Evolutionary conservation across 2,888 invertebrate species (phyloP).

Genomic region (Conomelus anceps): DNA sequence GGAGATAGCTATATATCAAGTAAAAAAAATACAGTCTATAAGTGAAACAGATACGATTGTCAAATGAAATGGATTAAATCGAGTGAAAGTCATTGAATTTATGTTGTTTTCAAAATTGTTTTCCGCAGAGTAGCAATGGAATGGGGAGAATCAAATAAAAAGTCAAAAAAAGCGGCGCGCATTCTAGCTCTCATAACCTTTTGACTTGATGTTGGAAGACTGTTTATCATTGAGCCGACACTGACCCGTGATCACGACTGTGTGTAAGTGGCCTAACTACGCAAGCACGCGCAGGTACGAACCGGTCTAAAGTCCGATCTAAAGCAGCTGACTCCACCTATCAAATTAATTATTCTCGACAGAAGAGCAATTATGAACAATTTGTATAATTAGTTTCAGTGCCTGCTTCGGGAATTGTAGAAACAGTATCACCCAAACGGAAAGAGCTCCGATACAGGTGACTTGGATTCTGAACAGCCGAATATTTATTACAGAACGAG

Average conservation of each 20-base stretch:
- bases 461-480: conserved; percentile 2
- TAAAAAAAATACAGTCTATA: background rate
- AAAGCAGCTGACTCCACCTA: background rate
- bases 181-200: background rate
- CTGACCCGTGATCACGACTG: background rate
- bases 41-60: background rate
- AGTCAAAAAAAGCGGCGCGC: background rate
- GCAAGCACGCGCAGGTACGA: background rate
- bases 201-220: background rate
- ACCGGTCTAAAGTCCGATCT: background rate
- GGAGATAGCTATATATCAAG: background rate
- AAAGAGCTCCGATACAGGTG: background rate
- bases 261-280: background rate
- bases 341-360: background rate
- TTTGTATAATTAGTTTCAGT: background rate
- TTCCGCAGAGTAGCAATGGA: background rate
- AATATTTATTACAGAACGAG: background rate
- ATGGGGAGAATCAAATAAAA: background rate
- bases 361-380: background rate
- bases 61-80: background rate
- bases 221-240: background rate
- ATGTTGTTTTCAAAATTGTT: background rate
- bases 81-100: background rate
- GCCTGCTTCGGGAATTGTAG: background rate
- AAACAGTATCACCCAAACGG: background rate